Evolutionary conservation across 2,113 vertebrate genomes (phyloP).

Genomic region (Anhinga rufa): DNA sequence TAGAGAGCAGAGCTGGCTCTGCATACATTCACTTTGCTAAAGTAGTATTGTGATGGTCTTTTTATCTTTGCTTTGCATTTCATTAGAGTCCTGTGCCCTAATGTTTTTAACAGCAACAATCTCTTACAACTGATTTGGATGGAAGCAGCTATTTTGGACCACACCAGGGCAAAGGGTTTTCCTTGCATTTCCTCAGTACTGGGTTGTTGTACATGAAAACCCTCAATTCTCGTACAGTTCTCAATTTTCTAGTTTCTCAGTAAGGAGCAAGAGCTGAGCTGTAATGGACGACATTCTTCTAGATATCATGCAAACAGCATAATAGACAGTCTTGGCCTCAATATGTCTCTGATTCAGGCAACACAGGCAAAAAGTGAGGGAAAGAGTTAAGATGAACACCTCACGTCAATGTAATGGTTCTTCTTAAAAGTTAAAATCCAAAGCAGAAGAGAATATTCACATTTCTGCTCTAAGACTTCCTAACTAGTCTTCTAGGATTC

Average conservation of each 20-base stretch:
- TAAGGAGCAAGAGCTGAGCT: not conserved
- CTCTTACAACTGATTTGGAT: not conserved
- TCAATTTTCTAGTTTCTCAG: not conserved
- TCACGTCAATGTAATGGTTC: not conserved
- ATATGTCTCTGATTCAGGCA: not conserved
- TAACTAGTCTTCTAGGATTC: not conserved
- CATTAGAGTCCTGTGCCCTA: not conserved
- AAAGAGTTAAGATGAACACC: not conserved
- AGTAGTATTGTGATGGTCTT: no score
- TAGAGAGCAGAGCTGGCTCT: not conserved
- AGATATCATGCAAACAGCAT: not conserved
- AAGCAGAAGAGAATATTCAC: not conserved
- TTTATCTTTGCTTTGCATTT: not conserved
- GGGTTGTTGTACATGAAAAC: not conserved
- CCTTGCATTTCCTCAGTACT: not conserved
- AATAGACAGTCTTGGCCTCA: not conserved
- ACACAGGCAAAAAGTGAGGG: not conserved
- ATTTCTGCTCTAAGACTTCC: not conserved
- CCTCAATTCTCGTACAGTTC: not conserved
- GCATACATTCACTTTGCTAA: not conserved
- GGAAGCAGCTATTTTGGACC: not conserved
- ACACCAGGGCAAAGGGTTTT: not conserved
- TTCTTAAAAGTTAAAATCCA: not conserved
- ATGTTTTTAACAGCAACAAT: not conserved
- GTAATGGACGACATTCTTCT: not conserved